Evolutionary conservation across 2,113 vertebrate genomes (phyloP).

Genomic region (Gallinago undulata): DNA sequence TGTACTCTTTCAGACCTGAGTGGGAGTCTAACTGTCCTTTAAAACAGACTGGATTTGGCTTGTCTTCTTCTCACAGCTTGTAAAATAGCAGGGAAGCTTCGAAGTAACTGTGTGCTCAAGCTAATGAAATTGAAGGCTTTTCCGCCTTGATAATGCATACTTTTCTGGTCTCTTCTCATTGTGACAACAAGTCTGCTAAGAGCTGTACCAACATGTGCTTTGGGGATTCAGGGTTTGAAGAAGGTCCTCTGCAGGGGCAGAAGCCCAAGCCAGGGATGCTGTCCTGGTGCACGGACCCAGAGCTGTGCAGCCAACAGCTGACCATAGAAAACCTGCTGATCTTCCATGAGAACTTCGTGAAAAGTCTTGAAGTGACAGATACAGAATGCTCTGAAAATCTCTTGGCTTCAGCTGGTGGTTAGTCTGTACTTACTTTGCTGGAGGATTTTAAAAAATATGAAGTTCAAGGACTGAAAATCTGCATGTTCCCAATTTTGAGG

Average conservation of each 20-base stretch:
- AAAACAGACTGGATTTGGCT: neutral
- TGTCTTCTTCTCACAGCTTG: neutral
- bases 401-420: neutral
- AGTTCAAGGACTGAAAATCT: neutral
- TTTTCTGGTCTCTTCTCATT: neutral
- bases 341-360: neutral
- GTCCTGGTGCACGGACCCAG: neutral
- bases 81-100: neutral
- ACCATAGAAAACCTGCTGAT: neutral
- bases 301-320: neutral
- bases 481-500: neutral
- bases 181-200: neutral
- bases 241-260: neutral
- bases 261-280: neutral
- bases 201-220: neutral
- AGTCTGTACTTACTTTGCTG: neutral
- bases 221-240: neutral
- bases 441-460: neutral
- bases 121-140: neutral
- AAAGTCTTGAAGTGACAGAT: neutral
- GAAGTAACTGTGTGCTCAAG: neutral
- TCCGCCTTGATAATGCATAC: neutral
- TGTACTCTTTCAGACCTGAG: neutral
- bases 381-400: fast-evolving
- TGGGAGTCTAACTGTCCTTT: neutral